phyloP scores from a whole-genome alignment of 2,888 invertebrate species.

The Acholoe squamosa region DNA sequence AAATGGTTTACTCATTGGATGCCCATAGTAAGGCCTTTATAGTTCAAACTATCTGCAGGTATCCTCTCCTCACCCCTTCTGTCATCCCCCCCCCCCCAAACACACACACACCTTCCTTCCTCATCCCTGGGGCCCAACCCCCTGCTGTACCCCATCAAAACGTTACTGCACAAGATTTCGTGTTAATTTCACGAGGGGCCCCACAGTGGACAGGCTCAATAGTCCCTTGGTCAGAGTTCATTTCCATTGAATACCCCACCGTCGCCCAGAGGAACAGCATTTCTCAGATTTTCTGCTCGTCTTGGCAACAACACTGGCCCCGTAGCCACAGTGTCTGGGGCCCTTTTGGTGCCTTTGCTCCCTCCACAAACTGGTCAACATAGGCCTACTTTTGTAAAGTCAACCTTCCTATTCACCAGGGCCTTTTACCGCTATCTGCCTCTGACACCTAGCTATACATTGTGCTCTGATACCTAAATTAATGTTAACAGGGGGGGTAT shows the following conservation, averaged over 20 bases:
- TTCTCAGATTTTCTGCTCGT: slow-evolving; percentile 15
- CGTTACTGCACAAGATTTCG: slow-evolving; percentile 51
- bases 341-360: neutral
- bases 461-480: too few species aligned
- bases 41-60: too few species aligned
- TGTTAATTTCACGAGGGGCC: slow-evolving; percentile 51
- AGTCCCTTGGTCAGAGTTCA: slow-evolving; percentile 36
- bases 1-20: too few species aligned
- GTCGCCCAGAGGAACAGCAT: neutral
- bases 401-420: neutral
- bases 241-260: neutral
- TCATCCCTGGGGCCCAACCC: neutral
- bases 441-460: neutral
- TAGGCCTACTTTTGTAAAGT: neutral
- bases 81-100: neutral
- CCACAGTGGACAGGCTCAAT: slow-evolving; percentile 1
- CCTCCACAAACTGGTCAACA: neutral
- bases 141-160: slow-evolving; percentile 52
- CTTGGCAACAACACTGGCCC: slow-evolving; percentile 36
- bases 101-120: neutral
- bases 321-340: slow-evolving; percentile 9
- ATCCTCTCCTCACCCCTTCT: too few species aligned
- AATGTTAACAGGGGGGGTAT: too few species aligned
- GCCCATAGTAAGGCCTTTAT: too few species aligned
- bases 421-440: neutral